Evolutionary conservation across 2,113 vertebrate species (phyloP).

Genomic region (Diphyllodes magnificus): DNA sequence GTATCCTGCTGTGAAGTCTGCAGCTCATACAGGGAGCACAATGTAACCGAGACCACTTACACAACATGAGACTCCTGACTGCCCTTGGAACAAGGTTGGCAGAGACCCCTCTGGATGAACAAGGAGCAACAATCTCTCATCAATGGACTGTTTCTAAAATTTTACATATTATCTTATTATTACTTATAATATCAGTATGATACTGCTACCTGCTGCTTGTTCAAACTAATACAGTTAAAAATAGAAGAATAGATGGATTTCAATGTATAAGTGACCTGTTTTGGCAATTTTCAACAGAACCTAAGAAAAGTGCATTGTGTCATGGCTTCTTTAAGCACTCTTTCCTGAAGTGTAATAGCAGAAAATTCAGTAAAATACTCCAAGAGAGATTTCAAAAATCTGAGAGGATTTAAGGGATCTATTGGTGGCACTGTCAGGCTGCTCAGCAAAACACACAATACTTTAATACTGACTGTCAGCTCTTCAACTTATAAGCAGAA

Average conservation of each 20-base stretch:
- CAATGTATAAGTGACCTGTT: background rate
- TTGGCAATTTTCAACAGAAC: background rate
- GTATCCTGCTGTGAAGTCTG: conserved; percentile 21
- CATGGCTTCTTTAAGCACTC: background rate
- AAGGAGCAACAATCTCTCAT: background rate
- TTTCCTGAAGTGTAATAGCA: background rate
- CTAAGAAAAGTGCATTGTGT: background rate
- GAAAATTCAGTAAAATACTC: background rate
- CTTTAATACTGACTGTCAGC: background rate
- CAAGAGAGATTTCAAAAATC: background rate
- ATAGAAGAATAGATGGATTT: background rate
- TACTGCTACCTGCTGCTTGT: background rate
- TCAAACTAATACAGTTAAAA: background rate
- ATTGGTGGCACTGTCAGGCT: background rate
- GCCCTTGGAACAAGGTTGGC: conserved; percentile 43
- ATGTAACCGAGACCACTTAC: conserved; percentile 15
- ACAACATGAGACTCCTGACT: background rate
- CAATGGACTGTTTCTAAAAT: background rate
- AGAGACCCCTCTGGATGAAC: background rate
- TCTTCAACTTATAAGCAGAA: background rate
- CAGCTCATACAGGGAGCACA: background rate
- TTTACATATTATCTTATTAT: background rate
- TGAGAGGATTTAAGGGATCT: background rate
- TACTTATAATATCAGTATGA: background rate
- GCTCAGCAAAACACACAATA: background rate